These are phyloP conservation scores for Montipora capricornis DNA, from an alignment of 64 coral and sea anemone species.

Conservation along the genomic window DNA sequence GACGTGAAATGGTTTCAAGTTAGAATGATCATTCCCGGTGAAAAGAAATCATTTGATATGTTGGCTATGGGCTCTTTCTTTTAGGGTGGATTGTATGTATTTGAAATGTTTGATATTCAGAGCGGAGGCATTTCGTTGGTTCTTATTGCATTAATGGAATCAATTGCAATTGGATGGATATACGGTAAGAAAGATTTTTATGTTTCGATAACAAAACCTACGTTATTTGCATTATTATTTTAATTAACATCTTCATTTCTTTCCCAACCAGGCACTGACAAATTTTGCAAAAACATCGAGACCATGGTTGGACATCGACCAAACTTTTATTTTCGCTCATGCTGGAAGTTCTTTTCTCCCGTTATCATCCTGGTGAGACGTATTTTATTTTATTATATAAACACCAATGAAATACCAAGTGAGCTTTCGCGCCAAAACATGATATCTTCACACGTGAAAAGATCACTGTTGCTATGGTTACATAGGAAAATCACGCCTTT, in stretches of 20 bases:
- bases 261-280: slow-evolving; percentile 56
- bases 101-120: slow-evolving; percentile 64
- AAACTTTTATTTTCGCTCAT: slow-evolving; percentile 65
- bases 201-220: no score
- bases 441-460: no score
- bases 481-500: no score
- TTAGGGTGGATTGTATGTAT: slow-evolving; percentile 71
- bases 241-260: no score
- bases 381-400: no score
- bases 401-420: no score
- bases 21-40: no score
- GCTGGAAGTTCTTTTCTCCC: slow-evolving; percentile 84
- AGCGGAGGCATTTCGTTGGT: slow-evolving; percentile 72
- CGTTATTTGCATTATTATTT: no score
- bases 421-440: no score
- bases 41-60: no score
- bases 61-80: neutral
- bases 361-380: slow-evolving; percentile 62
- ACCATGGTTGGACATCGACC: slow-evolving; percentile 75
- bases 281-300: slow-evolving; percentile 74
- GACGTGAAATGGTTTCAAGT: no score
- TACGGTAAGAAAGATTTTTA: slow-evolving; percentile 17
- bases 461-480: no score
- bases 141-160: slow-evolving; percentile 52
- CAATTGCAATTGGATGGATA: slow-evolving; percentile 60